Evolutionary conservation across 2,888 invertebrate genomes (phyloP), one percentile per base, ranked within the genome.

Genomic region (Drosophila limbata): DNA sequence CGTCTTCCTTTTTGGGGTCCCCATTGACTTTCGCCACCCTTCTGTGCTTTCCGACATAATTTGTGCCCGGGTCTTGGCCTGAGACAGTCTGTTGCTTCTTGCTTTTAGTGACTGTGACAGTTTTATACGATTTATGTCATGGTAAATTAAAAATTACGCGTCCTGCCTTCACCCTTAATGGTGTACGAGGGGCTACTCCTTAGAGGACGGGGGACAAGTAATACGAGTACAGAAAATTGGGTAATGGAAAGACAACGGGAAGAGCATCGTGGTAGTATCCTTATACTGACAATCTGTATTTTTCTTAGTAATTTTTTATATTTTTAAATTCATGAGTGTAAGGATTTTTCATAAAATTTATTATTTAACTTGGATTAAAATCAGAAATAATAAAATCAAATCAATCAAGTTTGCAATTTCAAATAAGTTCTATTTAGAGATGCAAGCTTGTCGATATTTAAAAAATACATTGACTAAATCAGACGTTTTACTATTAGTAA

Each of bases 51-150:
- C 63, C 66, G 64, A 83, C 84, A 88, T 86, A 75, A 86, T 84
- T 88, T 84, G 75, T 80, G 81, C 73, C 67, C 73, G 47, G 57
- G 13, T 45, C 25, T 50, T 65, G 59, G 50, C 44, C 35, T 56
- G 62, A 57, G 60, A 68, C 76, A 66, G 77, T 72, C 89, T 89
- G 87, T 84, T 84, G 81, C 87, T 84, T 57, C 68, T 70, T 70
- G 84, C 89, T 85, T 84, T 89, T 89, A 85, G 88, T 81, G 88
- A 85, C 79, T 85, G 82, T 85, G 88, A 85, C 85, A 85, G 85
- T 89, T 85, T 85, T 85, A 85, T 85, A 84, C 88, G 89, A 85
- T 85, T 85, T 85, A 89, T 89, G 85, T 87, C 85, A 89, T 79
- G 88, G 79, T 74, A 84, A 85, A 85, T 85, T 85, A 89, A 85